A percentile compares a stretch with the other conserved stretches of the same genome.
Conservation (phyloP, 2,888 invertebrate genomes). For the Dioctria rufipes region DNA sequence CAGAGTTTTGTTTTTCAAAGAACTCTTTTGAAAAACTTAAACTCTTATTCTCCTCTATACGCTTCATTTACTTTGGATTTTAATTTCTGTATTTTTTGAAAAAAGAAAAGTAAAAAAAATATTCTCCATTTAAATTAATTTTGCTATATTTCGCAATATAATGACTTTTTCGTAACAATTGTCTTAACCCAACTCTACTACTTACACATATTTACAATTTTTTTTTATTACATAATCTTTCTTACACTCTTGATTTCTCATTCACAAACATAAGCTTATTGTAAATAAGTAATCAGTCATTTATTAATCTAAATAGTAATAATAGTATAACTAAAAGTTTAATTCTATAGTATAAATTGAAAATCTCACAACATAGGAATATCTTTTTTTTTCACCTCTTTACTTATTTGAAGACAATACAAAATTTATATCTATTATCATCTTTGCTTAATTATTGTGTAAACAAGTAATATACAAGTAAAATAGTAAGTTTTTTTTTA, state of each 20-base stretch:
- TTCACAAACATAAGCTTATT: slow-evolving; percentile 3
- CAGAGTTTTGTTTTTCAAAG: too few relatives aligned
- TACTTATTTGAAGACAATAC: neutral
- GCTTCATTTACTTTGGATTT: too few relatives aligned
- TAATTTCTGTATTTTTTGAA: too few relatives aligned
- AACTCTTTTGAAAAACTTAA: too few relatives aligned
- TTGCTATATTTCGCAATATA: neutral
- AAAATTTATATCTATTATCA: too few relatives aligned
- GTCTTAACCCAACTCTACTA: slow-evolving; percentile 4
- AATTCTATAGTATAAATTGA: neutral
- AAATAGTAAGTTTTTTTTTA: too few relatives aligned
- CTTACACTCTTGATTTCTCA: neutral
- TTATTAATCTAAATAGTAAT: neutral
- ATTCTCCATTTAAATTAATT: neutral
- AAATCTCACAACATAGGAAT: neutral
- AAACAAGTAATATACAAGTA: too few relatives aligned
- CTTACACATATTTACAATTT: slow-evolving; percentile 36
- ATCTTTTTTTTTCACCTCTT: neutral
- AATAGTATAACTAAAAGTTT: neutral
- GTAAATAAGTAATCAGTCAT: slow-evolving; percentile 14
- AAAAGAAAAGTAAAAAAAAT: neutral
- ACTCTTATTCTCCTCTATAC: too few relatives aligned
- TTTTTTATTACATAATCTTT: neutral
- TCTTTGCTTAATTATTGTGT: too few relatives aligned
- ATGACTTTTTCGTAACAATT: neutral